Percentiles rank a stretch among this genome's conserved stretches.
Conservation (phyloP, 2,797 vertebrate genomes). For the Hippopotamyrus pictus region DNA sequence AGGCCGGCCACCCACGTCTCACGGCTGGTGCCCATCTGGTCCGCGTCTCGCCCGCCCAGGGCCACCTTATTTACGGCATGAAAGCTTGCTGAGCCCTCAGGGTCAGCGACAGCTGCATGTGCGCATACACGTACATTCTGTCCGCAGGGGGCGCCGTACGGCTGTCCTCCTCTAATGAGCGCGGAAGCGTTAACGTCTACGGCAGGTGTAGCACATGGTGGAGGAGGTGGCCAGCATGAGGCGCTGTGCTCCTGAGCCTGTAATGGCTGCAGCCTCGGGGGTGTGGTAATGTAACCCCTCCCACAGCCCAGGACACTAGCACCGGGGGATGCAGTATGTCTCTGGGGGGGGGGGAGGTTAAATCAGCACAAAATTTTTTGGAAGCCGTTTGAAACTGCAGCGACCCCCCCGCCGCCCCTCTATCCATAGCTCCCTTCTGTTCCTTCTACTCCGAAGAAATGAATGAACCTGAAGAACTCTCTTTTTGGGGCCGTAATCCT, state of each 20-base stretch:
- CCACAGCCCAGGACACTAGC: conserved; percentile 33
- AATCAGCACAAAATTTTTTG: conserved; percentile 34
- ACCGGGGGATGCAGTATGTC: conserved; percentile 30
- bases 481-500: neutral
- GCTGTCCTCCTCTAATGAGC: neutral
- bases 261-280: conserved; percentile 29
- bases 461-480: neutral
- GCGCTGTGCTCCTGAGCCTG: neutral
- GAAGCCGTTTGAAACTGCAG: conserved; percentile 24
- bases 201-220: neutral
- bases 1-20: neutral
- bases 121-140: neutral
- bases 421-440: neutral
- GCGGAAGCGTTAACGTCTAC: neutral
- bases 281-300: conserved; percentile 42
- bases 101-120: neutral
- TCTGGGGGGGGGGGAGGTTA: conserved; percentile 29
- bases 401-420: neutral
- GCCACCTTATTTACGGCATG: neutral
- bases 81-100: neutral
- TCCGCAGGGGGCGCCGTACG: neutral
- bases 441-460: neutral
- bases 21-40: neutral
- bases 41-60: neutral
- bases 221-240: neutral